phyloP scores from a whole-genome alignment of 1,140 invertebrate genomes.

The Dinothrombium tinctorium region DNA sequence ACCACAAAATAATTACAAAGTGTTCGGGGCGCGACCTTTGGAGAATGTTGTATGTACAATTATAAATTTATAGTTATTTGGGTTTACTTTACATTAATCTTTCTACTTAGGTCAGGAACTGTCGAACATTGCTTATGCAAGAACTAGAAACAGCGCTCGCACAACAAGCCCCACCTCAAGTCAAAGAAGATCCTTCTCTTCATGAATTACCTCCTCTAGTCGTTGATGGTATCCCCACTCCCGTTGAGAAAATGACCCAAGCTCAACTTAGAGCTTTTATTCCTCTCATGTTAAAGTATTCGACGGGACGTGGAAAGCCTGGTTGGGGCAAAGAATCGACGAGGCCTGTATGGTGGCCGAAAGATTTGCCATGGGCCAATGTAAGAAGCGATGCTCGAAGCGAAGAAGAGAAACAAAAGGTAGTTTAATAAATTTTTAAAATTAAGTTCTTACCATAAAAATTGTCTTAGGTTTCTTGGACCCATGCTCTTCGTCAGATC shows the following conservation, averaged over 20 bases:
- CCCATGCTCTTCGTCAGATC: constrained; percentile 84
- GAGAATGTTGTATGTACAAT: constrained; percentile 58
- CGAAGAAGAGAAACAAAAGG: constrained; percentile 91
- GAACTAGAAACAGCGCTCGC: constrained; percentile 75
- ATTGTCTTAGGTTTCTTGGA: constrained; percentile 69
- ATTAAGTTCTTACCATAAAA: background rate
- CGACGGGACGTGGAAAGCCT: constrained; percentile 81
- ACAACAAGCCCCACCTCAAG: constrained; percentile 73
- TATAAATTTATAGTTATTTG: background rate
- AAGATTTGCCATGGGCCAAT: constrained; percentile 89
- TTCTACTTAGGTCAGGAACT: constrained; percentile 40
- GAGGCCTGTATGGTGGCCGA: constrained; percentile 87
- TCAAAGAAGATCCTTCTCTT: constrained; percentile 67
- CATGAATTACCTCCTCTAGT: constrained; percentile 86
- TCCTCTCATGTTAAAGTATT: constrained; percentile 92
- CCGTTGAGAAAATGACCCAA: constrained; percentile 96
- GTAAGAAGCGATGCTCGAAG: constrained; percentile 85
- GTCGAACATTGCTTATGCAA: constrained; percentile 71
- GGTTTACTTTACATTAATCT: background rate
- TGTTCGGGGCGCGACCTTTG: constrained; percentile 85
- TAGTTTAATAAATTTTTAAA: constrained; percentile 20
- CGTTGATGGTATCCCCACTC: constrained; percentile 87
- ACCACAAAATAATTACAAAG: constrained; percentile 72
- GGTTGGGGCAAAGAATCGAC: constrained; percentile 91
- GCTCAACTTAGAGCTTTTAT: constrained; percentile 88